Evolutionary conservation across 2,888 invertebrate species (phyloP).

Genomic region (Helicoverpa assulta): DNA sequence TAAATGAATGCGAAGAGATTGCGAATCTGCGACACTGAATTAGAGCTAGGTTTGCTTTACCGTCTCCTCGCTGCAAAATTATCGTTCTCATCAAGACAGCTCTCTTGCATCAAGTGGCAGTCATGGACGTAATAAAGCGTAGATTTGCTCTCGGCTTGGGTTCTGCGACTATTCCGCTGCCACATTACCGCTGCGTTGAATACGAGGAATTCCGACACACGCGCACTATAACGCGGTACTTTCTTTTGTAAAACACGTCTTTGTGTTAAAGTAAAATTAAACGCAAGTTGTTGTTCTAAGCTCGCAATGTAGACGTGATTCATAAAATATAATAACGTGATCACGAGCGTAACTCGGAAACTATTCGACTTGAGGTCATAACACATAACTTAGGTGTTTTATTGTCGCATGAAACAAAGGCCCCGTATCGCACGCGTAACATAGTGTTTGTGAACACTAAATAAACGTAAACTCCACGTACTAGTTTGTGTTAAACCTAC

Average conservation of each 20-base stretch:
- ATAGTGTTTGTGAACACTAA: constrained; percentile 60
- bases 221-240: constrained; percentile 54
- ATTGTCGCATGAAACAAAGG: constrained; percentile 71
- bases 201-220: constrained; percentile 57
- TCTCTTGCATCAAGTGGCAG: constrained; percentile 65
- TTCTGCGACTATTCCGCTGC: constrained; percentile 58
- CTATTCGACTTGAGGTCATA: constrained; percentile 75
- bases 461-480: constrained; percentile 59
- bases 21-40: constrained; percentile 68
- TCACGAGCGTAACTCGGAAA: constrained; percentile 72
- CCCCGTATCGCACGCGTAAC: constrained; percentile 61
- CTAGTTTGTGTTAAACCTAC: constrained; percentile 62
- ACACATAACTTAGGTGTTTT: constrained; percentile 76
- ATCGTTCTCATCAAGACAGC: constrained; percentile 69
- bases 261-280: constrained; percentile 62
- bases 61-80: constrained; percentile 64
- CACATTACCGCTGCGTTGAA: constrained; percentile 61
- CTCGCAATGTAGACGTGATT: constrained; percentile 68
- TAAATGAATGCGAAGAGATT: constrained; percentile 68
- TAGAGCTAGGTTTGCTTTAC: constrained; percentile 62
- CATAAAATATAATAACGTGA: constrained; percentile 71
- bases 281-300: constrained; percentile 52
- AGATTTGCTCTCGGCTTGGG: constrained; percentile 65
- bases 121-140: constrained; percentile 62
- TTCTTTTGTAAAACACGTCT: constrained; percentile 60